Base-by-base conservation (phyloP, 2,797 vertebrate species). In the Epinephelus malabaricus region DNA sequence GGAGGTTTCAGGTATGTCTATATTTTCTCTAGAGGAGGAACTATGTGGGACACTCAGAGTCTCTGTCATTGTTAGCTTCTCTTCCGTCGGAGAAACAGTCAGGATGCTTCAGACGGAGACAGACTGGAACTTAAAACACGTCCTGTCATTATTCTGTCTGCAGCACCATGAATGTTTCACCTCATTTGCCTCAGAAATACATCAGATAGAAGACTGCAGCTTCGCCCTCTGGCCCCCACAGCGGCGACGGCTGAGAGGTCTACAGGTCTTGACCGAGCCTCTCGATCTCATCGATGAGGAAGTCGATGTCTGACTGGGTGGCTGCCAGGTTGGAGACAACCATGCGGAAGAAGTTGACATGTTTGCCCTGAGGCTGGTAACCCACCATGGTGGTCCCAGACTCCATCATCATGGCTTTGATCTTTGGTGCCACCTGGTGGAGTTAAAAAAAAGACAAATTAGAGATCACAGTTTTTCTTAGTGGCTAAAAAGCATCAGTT, bases 401-500 rank as follows among this genome's bases (percentile, higher is more conserved):
- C 92, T 99, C 98, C 98, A 99, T 99, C 98, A 99, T 99, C 92
- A 98, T 87, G 25, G 98, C 98, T 92, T 99, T 99, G 92, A 99
- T 98, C 94, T 98, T 98, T 0, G 98, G 98, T 2, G 98, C 98
- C 91, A 99, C 97, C 98, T 99, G 73, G 8, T 69, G 63, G 23
- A 72, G 49, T 34, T 8, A 63, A 21, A 63, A 45, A 67, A 34
- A 12, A 43, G 40, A 43, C 40, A 43, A 43, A 12, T 43, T 43
- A 43, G 11, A 12, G 34, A 34, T 34, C 2, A 34, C 34, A 34
- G 34, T 34, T 8, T 34, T 34, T 34, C 21, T 34, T 34, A 6
- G 34, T 1, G 7, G 34, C 34, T 34, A 34, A 34, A 6, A 6
- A 34, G 34, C 34, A 34, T 34, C 34, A 8, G 30, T 34, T 7